Conservation (phyloP, 1,140 invertebrate species). For the Zelostemma sp. region DNA sequence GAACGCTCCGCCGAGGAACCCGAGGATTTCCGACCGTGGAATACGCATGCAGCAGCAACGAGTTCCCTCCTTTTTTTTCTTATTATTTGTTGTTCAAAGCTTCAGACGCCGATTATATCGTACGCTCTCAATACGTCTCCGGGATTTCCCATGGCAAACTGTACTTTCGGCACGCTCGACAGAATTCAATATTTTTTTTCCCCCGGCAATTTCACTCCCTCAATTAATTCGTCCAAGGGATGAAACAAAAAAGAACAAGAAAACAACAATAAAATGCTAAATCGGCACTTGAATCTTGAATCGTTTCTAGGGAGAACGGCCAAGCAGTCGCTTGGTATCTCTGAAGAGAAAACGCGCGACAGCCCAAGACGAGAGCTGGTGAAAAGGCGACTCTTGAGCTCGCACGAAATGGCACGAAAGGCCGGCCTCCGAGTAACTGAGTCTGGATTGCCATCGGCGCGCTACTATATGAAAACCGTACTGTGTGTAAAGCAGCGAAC, state of each 20-base stretch:
- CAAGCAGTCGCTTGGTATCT: too few relatives aligned
- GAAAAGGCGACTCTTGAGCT: conserved; percentile 48
- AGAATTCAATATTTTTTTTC: too few relatives aligned
- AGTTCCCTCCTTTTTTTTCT: conserved; percentile 10
- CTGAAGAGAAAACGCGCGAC: background rate
- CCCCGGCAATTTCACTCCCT: too few relatives aligned
- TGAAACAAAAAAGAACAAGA: too few relatives aligned
- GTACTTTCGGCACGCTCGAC: too few relatives aligned
- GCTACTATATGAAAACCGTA: conserved; percentile 70
- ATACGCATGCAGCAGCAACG: conserved; percentile 58
- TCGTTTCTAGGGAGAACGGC: too few relatives aligned
- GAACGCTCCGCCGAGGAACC: conserved; percentile 56
- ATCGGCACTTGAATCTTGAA: too few relatives aligned
- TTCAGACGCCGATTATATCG: too few relatives aligned
- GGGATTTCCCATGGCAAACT: background rate
- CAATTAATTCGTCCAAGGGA: too few relatives aligned
- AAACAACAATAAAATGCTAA: too few relatives aligned
- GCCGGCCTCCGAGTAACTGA: conserved; percentile 68
- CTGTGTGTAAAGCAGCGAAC: conserved; percentile 64
- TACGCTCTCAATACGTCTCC: too few relatives aligned
- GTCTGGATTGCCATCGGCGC: conserved; percentile 63
- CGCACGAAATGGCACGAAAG: conserved; percentile 55
- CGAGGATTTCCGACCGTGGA: conserved; percentile 55
- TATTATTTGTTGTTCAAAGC: background rate
- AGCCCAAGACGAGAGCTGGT: background rate